Evolutionary conservation across 1,140 invertebrate genomes (phyloP), one percentile per base, ranked within the genome.

Genomic region (Lordiphosa stackelbergi): DNA sequence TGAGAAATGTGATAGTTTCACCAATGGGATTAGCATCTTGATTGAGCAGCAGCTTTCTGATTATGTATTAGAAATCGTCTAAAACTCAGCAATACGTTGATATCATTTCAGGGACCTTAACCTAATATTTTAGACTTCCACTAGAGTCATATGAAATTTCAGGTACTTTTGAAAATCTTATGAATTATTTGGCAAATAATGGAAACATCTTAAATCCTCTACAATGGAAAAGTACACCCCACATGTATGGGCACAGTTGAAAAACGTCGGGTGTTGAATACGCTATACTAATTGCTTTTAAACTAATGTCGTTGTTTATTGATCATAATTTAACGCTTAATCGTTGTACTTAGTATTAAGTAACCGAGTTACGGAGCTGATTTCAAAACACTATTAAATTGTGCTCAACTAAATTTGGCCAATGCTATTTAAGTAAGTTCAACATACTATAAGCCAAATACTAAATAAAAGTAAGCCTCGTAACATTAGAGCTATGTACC

Each of bases 251-350:
- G 66, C 71, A 62, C 52, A 48, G 53, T 58, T 81, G 68, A 83
- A 83, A 69, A 49, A 83, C 56, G 28, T 74, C 41, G 41, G 53
- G 56, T 57, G 69, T 66, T 42, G 57, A 83, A 77, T 68, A 53
- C 11, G 45, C 60, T 83, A 83, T 60, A 69, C 78, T 81, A 81
- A 72, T 81, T 77, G 60, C 66, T 66, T 69, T 31, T 77, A 73
- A 72, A 73, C 84, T 86, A 86, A 77, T 85, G 61, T 86, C 79
- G 84, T 86, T 86, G 84, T 86, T 77, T 75, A 71, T 73, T 85
- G 51, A 68, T 64, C 45, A 68, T 58, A 54, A 66, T 77, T 65
- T 57, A 70, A 77, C 59, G 66, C 55, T 52, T 63, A 37, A 66
- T 81, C 72, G 61, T 66, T 74, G 70, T 66, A 69, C 70, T 53